phyloP scores from a whole-genome alignment of 2,113 vertebrate species.

The Tenrec ecaudatus region DNA sequence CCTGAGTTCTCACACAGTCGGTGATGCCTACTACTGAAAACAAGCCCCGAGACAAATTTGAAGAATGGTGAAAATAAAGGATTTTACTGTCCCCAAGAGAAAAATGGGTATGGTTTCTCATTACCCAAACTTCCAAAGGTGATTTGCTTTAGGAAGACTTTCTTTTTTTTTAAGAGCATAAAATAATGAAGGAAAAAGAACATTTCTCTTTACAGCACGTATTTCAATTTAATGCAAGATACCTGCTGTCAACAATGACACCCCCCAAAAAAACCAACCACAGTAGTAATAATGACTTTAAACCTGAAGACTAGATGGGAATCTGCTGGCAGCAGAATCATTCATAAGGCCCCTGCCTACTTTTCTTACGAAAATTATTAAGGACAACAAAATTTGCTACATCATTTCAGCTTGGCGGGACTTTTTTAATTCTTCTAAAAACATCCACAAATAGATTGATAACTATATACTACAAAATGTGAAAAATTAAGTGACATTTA shows the following conservation, averaged over 20 bases:
- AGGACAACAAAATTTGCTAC: background rate
- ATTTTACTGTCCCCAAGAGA: background rate
- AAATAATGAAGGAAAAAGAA: background rate
- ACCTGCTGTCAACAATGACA: background rate
- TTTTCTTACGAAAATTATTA: constrained; percentile 29
- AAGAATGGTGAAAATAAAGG: constrained; percentile 43
- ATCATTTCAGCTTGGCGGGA: background rate
- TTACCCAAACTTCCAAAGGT: constrained; percentile 58
- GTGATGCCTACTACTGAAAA: constrained; percentile 40
- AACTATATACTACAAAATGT: background rate
- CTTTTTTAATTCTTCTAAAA: background rate
- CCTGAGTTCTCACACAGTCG: constrained; percentile 4
- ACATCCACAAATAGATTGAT: background rate
- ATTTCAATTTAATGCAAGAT: constrained; percentile 21
- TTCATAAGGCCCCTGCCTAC: background rate
- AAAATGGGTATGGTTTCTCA: constrained; percentile 42
- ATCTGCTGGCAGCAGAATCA: background rate
- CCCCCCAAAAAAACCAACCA: background rate
- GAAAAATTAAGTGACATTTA: background rate
- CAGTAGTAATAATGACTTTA: background rate
- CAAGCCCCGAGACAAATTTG: constrained; percentile 64
- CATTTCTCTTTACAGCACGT: background rate
- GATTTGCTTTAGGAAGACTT: background rate
- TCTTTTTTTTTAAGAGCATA: background rate
- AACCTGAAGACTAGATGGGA: constrained; percentile 15